Percentiles rank a stretch among this genome's conserved stretches.
These are phyloP conservation scores for Megaceryle maxima DNA, from an alignment of 2,113 vertebrate genomes.

Conservation along the genomic window DNA sequence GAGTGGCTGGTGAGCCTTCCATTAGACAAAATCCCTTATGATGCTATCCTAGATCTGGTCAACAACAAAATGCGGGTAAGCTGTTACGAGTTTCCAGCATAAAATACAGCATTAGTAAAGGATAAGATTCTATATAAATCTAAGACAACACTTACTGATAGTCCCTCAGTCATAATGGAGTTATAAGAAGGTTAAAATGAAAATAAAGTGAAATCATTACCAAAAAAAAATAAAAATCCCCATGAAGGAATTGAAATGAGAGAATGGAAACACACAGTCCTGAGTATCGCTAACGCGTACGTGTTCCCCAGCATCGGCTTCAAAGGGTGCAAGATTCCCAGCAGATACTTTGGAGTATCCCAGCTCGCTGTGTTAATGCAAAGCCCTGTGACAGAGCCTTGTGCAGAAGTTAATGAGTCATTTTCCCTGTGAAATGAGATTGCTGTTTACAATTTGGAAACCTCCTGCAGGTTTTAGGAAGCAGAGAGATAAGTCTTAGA, in stretches of 20 bases:
- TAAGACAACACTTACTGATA: constrained; percentile 44
- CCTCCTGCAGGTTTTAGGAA: not conserved
- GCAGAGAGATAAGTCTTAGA: not conserved
- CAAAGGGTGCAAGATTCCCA: not conserved
- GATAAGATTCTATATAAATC: constrained; percentile 11
- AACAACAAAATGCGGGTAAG: constrained; percentile 96
- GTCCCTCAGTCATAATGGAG: constrained; percentile 41
- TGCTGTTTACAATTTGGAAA: not conserved
- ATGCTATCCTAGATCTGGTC: constrained; percentile 91
- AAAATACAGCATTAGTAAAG: constrained; percentile 32
- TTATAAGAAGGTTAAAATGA: constrained; percentile 66
- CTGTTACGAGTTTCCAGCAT: not conserved
- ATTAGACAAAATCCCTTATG: constrained; percentile 89
- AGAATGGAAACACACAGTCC: not conserved
- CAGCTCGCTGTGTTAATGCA: no score
- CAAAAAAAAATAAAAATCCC: not conserved
- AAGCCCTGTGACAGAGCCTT: not conserved
- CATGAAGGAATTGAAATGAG: constrained; percentile 1
- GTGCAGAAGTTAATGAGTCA: not conserved
- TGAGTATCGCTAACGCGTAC: rapidly evolving
- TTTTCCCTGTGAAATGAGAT: not conserved
- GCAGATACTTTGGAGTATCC: no score
- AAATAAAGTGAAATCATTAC: constrained; percentile 29
- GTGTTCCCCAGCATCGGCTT: not conserved
- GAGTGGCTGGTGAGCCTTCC: constrained; percentile 94